phyloP scores from a whole-genome alignment of 2,113 vertebrate species.

The Apistogramma diplotaenia region DNA sequence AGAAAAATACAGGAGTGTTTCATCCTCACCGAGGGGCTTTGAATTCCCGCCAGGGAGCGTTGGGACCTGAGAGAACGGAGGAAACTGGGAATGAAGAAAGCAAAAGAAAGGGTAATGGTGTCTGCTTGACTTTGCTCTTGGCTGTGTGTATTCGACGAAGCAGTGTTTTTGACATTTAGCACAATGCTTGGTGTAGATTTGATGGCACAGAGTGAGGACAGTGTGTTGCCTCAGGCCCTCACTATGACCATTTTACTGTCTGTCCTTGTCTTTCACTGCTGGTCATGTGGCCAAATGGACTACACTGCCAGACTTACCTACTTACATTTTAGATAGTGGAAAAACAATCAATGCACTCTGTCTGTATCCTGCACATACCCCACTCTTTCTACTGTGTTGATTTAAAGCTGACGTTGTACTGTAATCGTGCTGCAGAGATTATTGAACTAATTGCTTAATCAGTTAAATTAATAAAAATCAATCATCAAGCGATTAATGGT shows the following conservation, averaged over 20 bases:
- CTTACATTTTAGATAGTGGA: not conserved
- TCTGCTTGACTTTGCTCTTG: not conserved
- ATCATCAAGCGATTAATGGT: not conserved
- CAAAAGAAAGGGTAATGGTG: not conserved
- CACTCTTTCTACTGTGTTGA: not conserved
- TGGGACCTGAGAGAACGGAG: not conserved
- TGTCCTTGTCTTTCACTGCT: constrained; percentile 13
- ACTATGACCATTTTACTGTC: constrained; percentile 3
- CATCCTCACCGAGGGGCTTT: not conserved
- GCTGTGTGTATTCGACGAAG: not conserved
- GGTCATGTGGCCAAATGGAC: constrained; percentile 1
- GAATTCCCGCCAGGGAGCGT: not conserved
- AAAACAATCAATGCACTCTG: not conserved
- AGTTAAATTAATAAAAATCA: not conserved
- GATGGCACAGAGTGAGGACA: constrained; percentile 14
- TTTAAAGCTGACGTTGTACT: not conserved
- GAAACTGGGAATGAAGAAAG: not conserved
- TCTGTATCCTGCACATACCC: not conserved
- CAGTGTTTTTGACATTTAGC: constrained; percentile 38
- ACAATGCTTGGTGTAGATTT: constrained; percentile 8
- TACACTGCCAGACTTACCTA: not conserved
- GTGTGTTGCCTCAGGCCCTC: constrained; percentile 7
- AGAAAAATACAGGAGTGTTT: not conserved
- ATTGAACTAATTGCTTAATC: not conserved
- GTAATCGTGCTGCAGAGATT: not conserved